Evolutionary conservation across 2,888 invertebrate genomes (phyloP).

Genomic region (Chirona hameri): DNA sequence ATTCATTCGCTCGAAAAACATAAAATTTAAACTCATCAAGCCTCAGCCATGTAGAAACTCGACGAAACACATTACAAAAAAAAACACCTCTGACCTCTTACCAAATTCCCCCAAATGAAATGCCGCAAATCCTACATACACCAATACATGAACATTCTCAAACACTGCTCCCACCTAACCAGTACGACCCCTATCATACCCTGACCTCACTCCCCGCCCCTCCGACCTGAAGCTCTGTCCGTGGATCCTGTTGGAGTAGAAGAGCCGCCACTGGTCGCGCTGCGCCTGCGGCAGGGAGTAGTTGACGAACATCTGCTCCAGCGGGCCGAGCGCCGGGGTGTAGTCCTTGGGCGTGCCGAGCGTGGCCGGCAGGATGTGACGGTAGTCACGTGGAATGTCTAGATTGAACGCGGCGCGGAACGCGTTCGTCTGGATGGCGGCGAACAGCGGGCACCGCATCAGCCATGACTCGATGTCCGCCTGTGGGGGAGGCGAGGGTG

Average conservation of each 20-base stretch:
- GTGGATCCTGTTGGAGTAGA: conserved; percentile 80
- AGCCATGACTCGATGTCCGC: conserved; percentile 12
- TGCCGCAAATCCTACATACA: no score
- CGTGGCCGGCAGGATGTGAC: background rate
- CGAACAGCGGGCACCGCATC: conserved; percentile 23
- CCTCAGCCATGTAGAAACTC: no score
- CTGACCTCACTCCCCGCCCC: background rate
- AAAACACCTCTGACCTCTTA: no score
- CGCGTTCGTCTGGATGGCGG: conserved; percentile 5
- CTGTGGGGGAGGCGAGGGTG: background rate
- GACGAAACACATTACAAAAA: no score
- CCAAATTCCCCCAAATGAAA: no score
- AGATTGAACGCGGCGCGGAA: conserved; percentile 13
- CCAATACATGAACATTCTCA: no score
- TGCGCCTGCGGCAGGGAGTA: conserved; percentile 68
- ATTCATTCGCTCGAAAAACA: no score
- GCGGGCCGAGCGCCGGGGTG: conserved; percentile 54
- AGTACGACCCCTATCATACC: no score
- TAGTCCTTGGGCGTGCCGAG: no score
- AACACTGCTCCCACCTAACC: no score
- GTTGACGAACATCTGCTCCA: conserved; percentile 75
- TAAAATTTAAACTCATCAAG: no score
- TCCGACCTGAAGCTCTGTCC: conserved; percentile 70
- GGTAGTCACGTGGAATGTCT: conserved; percentile 23
- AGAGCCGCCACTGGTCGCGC: conserved; percentile 76